Base-by-base conservation (phyloP, 2,888 invertebrate species). In the Strigamia maritima region DNA sequence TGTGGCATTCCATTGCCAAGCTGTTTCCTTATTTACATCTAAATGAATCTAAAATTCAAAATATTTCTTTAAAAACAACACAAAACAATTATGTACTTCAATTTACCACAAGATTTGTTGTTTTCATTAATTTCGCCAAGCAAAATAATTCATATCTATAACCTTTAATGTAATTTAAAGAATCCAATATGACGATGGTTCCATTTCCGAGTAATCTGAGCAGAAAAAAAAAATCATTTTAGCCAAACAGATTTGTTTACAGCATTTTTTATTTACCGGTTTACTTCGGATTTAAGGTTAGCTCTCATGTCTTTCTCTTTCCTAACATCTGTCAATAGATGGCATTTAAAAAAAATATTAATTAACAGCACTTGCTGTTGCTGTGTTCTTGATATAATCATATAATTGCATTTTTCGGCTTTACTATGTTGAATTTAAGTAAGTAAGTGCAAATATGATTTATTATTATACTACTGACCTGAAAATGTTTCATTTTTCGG, bases 61-160 rank as follows among this genome's bases (percentile, higher is more conserved):
- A 40, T 2, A 14, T 70, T 79, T 31, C n/a, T 49, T 22, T 16
- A 65, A n/a, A 19, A 44, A 76, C 19, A 65, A 26, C 76, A 19
- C 14, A 24, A 24, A 70, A 70, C 79, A 80, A 77, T 88, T 44
- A 28, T 8, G 2, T 31, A 7, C 31, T 70, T 1, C n/a, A 16
- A 77, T 44, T 44, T 77, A 77, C 85, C 0, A 96, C 95, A 83
- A 96, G 95, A 84, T 97, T 97, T 8, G 95, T 94, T 1, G 93
- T 93, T 84, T 94, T 93, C 75, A 91, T 91, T 0, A 93, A 90
- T 88, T 98, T 98, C 0, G 94, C 92, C 26, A 93, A 92, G 86
- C 98, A 98, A 85, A 93, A 97, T 12, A 98, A 85, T 87, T 98
- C 98, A 86, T 98, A 98, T 44, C 98, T 90, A 86, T 91, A 98